Evolutionary conservation across 2,113 vertebrate genomes (phyloP), one percentile per base, ranked within the genome.

Genomic region (Sclerurus mexicanus): DNA sequence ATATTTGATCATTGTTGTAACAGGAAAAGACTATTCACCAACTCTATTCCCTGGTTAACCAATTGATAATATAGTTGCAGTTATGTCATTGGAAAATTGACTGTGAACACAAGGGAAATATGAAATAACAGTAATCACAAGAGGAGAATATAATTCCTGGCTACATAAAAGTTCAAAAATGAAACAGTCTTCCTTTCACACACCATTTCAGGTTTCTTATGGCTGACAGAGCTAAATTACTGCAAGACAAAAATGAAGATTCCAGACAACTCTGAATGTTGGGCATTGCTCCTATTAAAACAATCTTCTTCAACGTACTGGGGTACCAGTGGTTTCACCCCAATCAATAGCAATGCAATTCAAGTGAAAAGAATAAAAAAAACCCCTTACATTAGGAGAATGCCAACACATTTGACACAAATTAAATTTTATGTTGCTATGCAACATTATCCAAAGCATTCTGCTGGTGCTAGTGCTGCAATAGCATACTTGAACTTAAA

Each of bases 371-470:
- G 55, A 90, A 95, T 33, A 15, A 87, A 62, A 72, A 77, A 73
- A 35, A 2, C n/a, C n/a, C n/a, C 19, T 75, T 58, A 62, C 42
- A 83, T 63, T 66, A 94, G 47, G 31, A 83, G 59, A 94, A 93
- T n/a, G 63, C 63, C 87, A 90, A 84, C 94, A 93, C 72, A 94
- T 80, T 95, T 74, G 85, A 95, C 74, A 94, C 39, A 93, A 93
- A 94, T 90, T 95, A 85, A 69, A 87, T 91, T 95, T 85, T 80
- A 66, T 37, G 87, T 88, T 96, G 87, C 93, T 88, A 91, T 63
- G 95, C 91, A 91, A 93, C 95, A 80, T 90, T 85, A 93, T 71
- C 85, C 89, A 90, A 93, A 95, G 85, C 87, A 91, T 74, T 93
- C 75, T 83, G 80, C n/a, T 82, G 67, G 69, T 69, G 49, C 71